phyloP scores from a whole-genome alignment of 2,113 vertebrate genomes.

The Labrus mixtus region DNA sequence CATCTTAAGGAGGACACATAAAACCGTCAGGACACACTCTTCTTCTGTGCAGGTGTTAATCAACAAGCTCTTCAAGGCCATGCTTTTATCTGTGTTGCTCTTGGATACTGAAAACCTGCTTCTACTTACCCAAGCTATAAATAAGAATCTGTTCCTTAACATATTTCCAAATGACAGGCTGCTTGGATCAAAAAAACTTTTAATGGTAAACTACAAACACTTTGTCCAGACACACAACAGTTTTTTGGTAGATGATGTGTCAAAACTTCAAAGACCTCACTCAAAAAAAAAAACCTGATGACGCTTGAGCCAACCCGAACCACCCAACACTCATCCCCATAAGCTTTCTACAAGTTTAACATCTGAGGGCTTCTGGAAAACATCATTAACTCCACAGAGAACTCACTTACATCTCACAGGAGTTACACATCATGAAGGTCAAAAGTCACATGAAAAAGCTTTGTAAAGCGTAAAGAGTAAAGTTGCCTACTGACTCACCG shows the following conservation, averaged over 20 bases:
- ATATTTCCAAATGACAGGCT: not conserved
- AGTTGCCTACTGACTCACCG: not conserved
- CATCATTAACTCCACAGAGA: slow-evolving; percentile 42
- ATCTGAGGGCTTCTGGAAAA: slow-evolving; percentile 51
- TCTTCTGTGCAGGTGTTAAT: slow-evolving; percentile 17
- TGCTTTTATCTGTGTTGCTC: not conserved
- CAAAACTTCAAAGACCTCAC: slow-evolving; percentile 49
- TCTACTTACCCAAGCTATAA: not conserved
- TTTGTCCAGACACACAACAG: not conserved
- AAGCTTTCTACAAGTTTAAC: slow-evolving; percentile 29
- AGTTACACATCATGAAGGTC: slow-evolving; percentile 48
- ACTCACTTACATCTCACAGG: slow-evolving; percentile 6
- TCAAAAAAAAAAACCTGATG: slow-evolving; percentile 43
- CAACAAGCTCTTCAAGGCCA: slow-evolving; percentile 20
- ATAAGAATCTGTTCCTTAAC: not conserved
- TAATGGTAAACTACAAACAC: not conserved
- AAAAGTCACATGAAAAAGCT: slow-evolving; percentile 54
- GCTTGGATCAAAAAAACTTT: not conserved
- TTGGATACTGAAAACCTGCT: not conserved
- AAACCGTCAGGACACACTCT: not conserved
- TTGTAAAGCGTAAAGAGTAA: slow-evolving; percentile 17
- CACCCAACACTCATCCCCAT: slow-evolving; percentile 7
- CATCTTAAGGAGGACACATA: not conserved
- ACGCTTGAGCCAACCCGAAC: slow-evolving; percentile 10
- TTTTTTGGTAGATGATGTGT: slow-evolving; percentile 5